These are phyloP conservation scores for Steinernema scapterisci DNA, from an alignment of 2,888 invertebrate genomes.

Conservation along the genomic window DNA sequence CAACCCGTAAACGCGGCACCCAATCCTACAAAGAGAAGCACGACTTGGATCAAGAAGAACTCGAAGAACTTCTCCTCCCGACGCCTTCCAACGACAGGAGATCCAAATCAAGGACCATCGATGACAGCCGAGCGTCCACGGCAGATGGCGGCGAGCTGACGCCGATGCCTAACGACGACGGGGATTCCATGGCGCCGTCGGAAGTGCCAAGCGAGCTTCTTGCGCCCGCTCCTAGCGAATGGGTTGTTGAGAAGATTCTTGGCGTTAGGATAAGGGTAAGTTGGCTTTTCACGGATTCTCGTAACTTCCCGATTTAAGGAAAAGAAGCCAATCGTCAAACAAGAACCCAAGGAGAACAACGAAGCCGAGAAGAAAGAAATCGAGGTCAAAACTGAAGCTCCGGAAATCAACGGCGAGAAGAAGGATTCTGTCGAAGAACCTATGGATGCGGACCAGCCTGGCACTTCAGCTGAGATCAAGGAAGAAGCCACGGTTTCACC, in stretches of 20 bases:
- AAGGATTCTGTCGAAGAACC: constrained; percentile 56
- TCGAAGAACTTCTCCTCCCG: constrained; percentile 33
- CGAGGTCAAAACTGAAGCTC: constrained; percentile 67
- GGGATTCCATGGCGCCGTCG: constrained; percentile 8
- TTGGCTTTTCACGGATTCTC: neutral
- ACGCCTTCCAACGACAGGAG: constrained; percentile 33
- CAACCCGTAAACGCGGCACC: neutral
- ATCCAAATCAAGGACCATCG: constrained; percentile 3
- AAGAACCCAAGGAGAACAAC: constrained; percentile 33
- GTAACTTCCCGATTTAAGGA: too few relatives aligned
- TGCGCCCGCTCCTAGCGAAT: constrained; percentile 25
- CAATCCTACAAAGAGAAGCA: constrained; percentile 40
- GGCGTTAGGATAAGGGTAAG: constrained; percentile 41
- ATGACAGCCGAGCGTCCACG: constrained; percentile 19
- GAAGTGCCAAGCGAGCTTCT: constrained; percentile 13
- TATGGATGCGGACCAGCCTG: constrained; percentile 52
- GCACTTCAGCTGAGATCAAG: constrained; percentile 35
- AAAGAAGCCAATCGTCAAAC: constrained; percentile 32
- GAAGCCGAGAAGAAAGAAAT: constrained; percentile 35
- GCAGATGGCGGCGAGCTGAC: constrained; percentile 22
- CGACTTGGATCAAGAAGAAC: constrained; percentile 40
- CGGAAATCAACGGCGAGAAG: constrained; percentile 62
- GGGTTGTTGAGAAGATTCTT: constrained; percentile 51
- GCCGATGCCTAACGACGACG: constrained; percentile 38
- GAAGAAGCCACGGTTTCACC: neutral